phyloP scores from a whole-genome alignment of 1,140 invertebrate genomes.

The Drosophila takahashii region DNA sequence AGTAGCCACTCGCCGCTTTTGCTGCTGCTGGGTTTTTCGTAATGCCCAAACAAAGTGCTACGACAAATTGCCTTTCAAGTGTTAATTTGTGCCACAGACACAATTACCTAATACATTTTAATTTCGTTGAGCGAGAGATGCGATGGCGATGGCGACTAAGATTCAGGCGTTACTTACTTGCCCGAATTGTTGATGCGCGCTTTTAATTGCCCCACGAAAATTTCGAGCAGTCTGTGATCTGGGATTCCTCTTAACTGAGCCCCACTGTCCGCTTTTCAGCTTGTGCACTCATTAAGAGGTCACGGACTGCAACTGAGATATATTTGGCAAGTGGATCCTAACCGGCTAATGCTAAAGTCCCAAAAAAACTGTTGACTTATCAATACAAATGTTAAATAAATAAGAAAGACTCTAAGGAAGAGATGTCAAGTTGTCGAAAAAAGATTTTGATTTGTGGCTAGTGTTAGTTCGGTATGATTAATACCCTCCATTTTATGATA shows the following conservation, averaged over 20 bases:
- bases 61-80: constrained; percentile 76
- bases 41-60: constrained; percentile 46
- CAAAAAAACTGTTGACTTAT: background rate
- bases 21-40: constrained; percentile 19
- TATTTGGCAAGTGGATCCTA: constrained; percentile 7
- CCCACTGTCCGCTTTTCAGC: constrained; percentile 15
- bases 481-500: no score
- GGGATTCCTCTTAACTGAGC: constrained; percentile 47
- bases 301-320: constrained; percentile 48
- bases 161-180: constrained; percentile 24
- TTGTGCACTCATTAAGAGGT: constrained; percentile 51
- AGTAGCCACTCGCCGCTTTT: constrained; percentile 23
- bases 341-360: no score
- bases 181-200: constrained; percentile 23
- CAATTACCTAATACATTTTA: constrained; percentile 82
- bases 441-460: no score
- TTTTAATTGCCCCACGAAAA: constrained; percentile 51
- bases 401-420: background rate
- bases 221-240: constrained; percentile 35
- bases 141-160: constrained; percentile 34
- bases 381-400: background rate
- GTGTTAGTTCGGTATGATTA: no score
- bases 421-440: no score
- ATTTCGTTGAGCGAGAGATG: constrained; percentile 62
- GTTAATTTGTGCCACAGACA: constrained; percentile 82